Conservation (phyloP, 2,888 invertebrate species). For the Cyaniris semiargus region DNA sequence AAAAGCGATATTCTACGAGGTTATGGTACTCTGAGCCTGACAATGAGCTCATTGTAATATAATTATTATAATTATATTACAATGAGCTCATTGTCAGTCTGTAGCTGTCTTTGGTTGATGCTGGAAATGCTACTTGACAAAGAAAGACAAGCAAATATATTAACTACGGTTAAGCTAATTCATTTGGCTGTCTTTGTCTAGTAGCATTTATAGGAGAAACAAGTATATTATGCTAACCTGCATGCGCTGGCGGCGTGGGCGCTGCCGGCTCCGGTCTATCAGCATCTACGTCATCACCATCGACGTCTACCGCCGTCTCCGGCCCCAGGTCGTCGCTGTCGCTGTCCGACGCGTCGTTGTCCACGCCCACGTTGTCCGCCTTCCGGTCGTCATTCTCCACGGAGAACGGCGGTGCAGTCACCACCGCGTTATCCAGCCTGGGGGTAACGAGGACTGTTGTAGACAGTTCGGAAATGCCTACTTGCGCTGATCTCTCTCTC, state of each 20-base stretch:
- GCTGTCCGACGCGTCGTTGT: constrained; percentile 74
- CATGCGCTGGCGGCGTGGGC: constrained; percentile 81
- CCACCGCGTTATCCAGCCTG: constrained; percentile 77
- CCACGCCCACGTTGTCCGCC: constrained; percentile 54
- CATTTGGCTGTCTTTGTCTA: no score
- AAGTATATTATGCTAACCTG: constrained; percentile 62
- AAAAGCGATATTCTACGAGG: no score
- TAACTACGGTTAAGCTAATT: no score
- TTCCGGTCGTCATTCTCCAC: constrained; percentile 62
- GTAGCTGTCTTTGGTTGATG: no score
- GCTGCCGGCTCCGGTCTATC: constrained; percentile 72
- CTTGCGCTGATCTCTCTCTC: no score
- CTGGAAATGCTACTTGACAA: no score
- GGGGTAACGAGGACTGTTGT: background rate
- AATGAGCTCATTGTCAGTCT: no score
- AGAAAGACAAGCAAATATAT: no score
- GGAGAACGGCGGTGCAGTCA: constrained; percentile 72
- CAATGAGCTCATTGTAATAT: no score
- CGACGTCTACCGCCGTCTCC: constrained; percentile 87
- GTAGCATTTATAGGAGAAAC: no score
- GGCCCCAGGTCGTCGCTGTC: constrained; percentile 87
- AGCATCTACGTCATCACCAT: constrained; percentile 62
- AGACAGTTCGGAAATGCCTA: background rate
- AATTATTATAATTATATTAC: no score
- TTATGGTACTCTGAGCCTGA: no score